phyloP scores from a whole-genome alignment of 2,888 invertebrate species.

The Ormyrus labotus region DNA sequence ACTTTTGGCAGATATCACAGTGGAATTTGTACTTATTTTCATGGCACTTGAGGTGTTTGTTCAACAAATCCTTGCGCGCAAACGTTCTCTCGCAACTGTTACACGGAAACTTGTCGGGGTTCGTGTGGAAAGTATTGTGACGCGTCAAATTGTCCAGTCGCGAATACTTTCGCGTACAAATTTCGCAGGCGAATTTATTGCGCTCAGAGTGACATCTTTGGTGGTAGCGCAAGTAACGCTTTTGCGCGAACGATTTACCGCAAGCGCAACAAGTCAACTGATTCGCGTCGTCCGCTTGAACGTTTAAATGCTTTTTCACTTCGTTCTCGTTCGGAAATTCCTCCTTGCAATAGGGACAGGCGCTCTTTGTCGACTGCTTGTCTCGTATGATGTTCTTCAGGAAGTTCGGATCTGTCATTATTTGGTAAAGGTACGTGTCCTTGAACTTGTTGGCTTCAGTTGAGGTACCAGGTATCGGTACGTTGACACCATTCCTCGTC shows the following conservation, averaged over 20 bases:
- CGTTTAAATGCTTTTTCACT: constrained; percentile 65
- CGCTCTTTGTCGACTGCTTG: constrained; percentile 27
- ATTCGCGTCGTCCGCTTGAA: constrained; percentile 63
- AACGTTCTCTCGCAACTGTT: constrained; percentile 69
- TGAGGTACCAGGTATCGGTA: not conserved
- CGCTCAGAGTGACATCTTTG: constrained; percentile 69
- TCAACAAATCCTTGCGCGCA: constrained; percentile 70
- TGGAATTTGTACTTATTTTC: constrained; percentile 68
- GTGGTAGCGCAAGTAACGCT: constrained; percentile 70
- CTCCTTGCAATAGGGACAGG: constrained; percentile 68
- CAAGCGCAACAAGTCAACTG: constrained; percentile 70
- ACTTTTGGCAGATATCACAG: constrained; percentile 68
- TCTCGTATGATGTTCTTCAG: constrained; percentile 60
- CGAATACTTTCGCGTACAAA: constrained; percentile 70
- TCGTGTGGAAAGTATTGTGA: constrained; percentile 71
- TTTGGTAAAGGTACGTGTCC: constrained; percentile 69
- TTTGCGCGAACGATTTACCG: constrained; percentile 69
- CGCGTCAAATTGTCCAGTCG: constrained; percentile 70
- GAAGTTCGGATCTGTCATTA: constrained; percentile 71
- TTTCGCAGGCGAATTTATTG: constrained; percentile 69
- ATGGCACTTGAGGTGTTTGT: constrained; percentile 71
- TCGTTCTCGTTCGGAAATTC: constrained; percentile 64
- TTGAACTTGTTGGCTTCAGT: constrained; percentile 60
- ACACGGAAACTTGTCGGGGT: constrained; percentile 71
- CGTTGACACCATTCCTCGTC: not conserved